A percentile compares a stretch with the other conserved stretches of the same genome.
Evolutionary conservation across 2,797 vertebrate species (phyloP).

Genomic region (Dendrocincla tyrannina): DNA sequence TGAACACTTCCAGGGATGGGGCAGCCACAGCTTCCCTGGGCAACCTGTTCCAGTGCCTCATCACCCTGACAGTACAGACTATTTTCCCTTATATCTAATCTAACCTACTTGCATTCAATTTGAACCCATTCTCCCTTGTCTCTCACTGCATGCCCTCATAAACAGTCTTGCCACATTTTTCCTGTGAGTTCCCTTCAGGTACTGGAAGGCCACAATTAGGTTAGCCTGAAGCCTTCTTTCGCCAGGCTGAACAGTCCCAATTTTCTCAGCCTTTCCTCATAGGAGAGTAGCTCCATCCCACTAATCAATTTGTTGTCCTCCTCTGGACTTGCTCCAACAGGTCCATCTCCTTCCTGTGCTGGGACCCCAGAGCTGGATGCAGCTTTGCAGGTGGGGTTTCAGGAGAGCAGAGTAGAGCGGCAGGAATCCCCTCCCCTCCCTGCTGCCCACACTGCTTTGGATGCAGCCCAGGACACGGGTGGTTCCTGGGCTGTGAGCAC

Average conservation of each 20-base stretch:
- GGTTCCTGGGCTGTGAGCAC: not conserved
- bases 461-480: not conserved
- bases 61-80: not conserved
- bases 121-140: not conserved
- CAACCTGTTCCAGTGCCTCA: not conserved
- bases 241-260: not conserved
- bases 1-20: not conserved
- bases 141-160: not conserved
- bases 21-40: not conserved
- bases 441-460: not conserved
- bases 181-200: not conserved
- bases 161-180: not conserved
- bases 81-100: not conserved
- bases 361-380: not conserved
- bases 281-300: not conserved
- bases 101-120: not conserved
- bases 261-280: not conserved
- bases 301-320: not conserved
- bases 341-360: fast-evolving
- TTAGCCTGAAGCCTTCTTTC: not conserved
- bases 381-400: not conserved
- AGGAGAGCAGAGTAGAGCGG: not conserved
- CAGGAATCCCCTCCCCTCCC: not conserved
- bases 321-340: not conserved
- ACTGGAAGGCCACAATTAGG: no score